Base-by-base conservation (phyloP, 2,797 vertebrate genomes). In the Bradypodion ventrale region DNA sequence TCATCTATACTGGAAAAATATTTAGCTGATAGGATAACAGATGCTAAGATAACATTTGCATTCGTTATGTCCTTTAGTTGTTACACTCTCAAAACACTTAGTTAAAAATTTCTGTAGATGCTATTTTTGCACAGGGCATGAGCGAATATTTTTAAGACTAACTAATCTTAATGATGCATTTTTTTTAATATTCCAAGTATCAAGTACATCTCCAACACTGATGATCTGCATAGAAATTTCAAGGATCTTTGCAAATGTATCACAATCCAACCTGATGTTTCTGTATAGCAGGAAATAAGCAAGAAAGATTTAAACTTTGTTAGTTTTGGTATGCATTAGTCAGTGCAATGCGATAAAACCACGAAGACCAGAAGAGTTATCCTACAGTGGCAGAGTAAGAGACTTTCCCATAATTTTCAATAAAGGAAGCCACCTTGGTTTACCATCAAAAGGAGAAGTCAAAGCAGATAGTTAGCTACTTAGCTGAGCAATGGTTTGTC, bases 361-460 rank as follows among this genome's bases (percentile, higher is more conserved):
- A 84, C 78, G 0, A 0, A 92, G 85, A 27, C 87, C 85, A 44
- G 90, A 42, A 0, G 52, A 42, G 32, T 35, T 87, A 75, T 74
- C 59, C 9, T 0, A 12, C 68, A 75, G 87, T 90, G 60, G 81
- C 86, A 65, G 13, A 83, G 46, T 83, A 78, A 89, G 66, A 83
- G 84, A 72, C 79, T 86, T 92, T 87, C 90, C 87, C 80, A 74
- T 68, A 60, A 86, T 27, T 23, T 82, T 74, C 62, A 85, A 59
- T 16, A 80, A 80, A 87, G 85, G 85, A 90, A 87, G 87, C 32
- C 49, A 87, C 89, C 87, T 86, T 80, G 68, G 88, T 83, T 92
- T 90, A 89, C 87, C 87, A 83, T 75, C 77, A 88, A 89, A 85
- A 7, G 65, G 29, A 84, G 83, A 87, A 93, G 87, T 0, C 32